A percentile compares a stretch with the other conserved stretches of the same genome.
Conservation (phyloP, 2,113 vertebrate genomes). For the Malurus elegans region DNA sequence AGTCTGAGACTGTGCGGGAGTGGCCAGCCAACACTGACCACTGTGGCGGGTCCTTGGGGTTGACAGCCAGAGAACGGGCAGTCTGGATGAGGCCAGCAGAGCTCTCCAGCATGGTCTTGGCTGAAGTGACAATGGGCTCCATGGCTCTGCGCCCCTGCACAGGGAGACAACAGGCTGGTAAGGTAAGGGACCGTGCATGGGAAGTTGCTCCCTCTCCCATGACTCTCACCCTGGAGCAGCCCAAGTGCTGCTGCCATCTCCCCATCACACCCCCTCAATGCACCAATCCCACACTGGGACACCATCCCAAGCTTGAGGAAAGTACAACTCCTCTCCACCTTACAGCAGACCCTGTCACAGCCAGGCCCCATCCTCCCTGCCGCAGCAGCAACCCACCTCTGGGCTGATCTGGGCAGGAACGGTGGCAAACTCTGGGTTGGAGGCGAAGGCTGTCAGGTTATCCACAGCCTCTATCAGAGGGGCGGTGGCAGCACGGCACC, state of each 20-base stretch:
- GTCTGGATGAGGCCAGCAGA: conserved; percentile 94
- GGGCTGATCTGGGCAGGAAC: conserved; percentile 93
- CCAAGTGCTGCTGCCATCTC: background rate
- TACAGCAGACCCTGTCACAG: background rate
- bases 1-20: conserved; percentile 94
- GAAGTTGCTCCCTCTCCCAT: background rate
- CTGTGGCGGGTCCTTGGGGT: conserved; percentile 92
- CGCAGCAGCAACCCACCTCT: conserved; percentile 75
- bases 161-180: background rate
- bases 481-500: conserved; percentile 87
- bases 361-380: background rate
- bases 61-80: conserved; percentile 91
- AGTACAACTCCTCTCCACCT: background rate
- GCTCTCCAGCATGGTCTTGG: conserved; percentile 93
- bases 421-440: conserved; percentile 95
- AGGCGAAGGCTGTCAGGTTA: conserved; percentile 93
- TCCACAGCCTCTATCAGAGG: conserved; percentile 96
- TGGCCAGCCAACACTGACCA: conserved; percentile 95
- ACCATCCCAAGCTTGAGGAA: background rate
- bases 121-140: conserved; percentile 90
- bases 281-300: background rate
- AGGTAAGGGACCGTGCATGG: background rate
- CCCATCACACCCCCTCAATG: background rate
- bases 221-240: background rate
- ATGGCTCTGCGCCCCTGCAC: conserved; percentile 89